These are phyloP conservation scores for Brachionus plicatilis DNA, from an alignment of 1,140 invertebrate genomes.

Conservation along the genomic window DNA sequence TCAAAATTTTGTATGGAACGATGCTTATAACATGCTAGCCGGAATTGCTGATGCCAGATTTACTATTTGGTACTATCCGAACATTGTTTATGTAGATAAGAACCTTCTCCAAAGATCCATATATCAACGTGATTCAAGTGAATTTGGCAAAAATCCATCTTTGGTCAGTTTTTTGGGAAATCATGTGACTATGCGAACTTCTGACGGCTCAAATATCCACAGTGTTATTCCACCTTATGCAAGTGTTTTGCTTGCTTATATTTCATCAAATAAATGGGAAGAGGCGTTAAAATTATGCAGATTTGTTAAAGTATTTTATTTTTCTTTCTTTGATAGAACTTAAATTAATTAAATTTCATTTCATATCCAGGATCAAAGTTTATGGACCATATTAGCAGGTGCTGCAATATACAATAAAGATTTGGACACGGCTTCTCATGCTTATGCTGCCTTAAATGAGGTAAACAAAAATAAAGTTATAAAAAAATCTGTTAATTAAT, in stretches of 20 bases:
- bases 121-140: conserved; percentile 63
- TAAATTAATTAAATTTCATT: too few species aligned
- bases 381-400: conserved; percentile 84
- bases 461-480: background rate
- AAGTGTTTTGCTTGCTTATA: conserved; percentile 63
- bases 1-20: conserved; percentile 73
- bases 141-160: conserved; percentile 72
- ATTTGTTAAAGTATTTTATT: conserved; percentile 64
- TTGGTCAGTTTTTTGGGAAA: conserved; percentile 73
- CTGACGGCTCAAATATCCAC: conserved; percentile 66
- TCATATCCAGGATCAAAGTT: conserved; percentile 63
- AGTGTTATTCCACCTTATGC: conserved; percentile 65
- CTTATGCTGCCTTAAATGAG: conserved; percentile 82
- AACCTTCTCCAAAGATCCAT: conserved; percentile 65
- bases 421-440: conserved; percentile 78
- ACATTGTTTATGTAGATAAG: conserved; percentile 67
- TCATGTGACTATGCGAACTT: conserved; percentile 67
- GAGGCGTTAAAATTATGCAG: conserved; percentile 72
- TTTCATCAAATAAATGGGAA: conserved; percentile 64
- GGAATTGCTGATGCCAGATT: conserved; percentile 73
- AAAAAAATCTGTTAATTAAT: too few species aligned
- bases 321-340: too few species aligned
- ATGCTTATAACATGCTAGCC: conserved; percentile 73
- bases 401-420: conserved; percentile 73
- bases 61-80: conserved; percentile 79